These are phyloP conservation scores for Leptobrachium leishanense DNA, from an alignment of 2,113 vertebrate genomes.

Conservation along the genomic window DNA sequence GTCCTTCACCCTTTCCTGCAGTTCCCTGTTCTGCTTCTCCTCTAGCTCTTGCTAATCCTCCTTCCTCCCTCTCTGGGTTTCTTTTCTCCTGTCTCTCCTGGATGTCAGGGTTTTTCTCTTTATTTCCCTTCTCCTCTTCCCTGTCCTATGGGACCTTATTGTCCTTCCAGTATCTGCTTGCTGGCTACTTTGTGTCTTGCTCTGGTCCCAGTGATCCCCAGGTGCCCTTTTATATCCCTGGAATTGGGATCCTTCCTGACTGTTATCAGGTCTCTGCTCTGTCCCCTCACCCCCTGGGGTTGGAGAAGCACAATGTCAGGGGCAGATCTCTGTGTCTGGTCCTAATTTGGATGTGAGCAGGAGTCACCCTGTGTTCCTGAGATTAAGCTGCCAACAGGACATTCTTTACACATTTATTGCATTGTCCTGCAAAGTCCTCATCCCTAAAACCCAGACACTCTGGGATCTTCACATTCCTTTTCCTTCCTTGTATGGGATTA, in stretches of 20 bases:
- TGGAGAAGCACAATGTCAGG: conserved; percentile 56
- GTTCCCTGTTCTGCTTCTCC: neutral
- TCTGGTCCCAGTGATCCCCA: neutral
- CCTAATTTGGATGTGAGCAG: conserved; percentile 60
- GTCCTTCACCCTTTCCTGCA: neutral
- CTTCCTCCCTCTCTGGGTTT: neutral
- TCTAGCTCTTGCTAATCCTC: neutral
- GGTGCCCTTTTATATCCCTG: conserved; percentile 66
- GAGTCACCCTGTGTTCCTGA: conserved; percentile 60
- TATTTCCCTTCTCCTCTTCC: conserved; percentile 4
- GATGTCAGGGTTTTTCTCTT: neutral
- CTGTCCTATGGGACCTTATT: neutral
- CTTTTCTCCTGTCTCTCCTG: neutral
- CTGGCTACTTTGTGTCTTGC: neutral
- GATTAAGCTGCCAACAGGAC: conserved; percentile 59
- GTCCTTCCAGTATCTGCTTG: conserved; percentile 18
- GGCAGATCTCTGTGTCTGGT: conserved; percentile 68
- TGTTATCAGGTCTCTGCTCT: conserved; percentile 70
- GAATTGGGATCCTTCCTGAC: conserved; percentile 61
- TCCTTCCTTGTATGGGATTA: neutral
- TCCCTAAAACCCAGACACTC: conserved; percentile 1
- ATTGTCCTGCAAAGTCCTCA: conserved; percentile 44
- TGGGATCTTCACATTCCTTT: neutral
- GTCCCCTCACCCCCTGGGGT: conserved; percentile 54
- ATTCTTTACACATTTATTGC: conserved; percentile 62